phyloP scores from a whole-genome alignment of 2,888 invertebrate species.

The Uloborus plumipes region DNA sequence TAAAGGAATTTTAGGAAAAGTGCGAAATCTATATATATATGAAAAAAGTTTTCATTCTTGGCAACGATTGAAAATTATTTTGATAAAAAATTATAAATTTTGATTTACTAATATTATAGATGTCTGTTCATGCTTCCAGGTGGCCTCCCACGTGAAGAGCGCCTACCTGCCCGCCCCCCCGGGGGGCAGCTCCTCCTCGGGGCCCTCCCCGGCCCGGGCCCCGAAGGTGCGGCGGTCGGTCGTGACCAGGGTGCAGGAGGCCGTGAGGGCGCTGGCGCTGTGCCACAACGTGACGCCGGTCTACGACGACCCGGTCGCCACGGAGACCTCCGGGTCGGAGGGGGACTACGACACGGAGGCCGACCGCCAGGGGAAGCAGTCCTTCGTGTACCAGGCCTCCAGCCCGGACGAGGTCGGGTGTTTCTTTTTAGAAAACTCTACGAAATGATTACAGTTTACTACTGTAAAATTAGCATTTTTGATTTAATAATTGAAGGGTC shows the following conservation, averaged over 20 bases:
- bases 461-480: too few species aligned
- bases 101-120: too few species aligned
- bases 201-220: conserved; percentile 65
- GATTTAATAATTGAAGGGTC: too few species aligned
- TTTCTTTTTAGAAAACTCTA: too few species aligned
- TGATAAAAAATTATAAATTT: too few species aligned
- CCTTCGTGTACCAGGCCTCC: conserved; percentile 78
- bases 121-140: conserved; percentile 69
- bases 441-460: too few species aligned
- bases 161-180: conserved; percentile 70
- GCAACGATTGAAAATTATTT: too few species aligned
- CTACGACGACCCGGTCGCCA: conserved; percentile 76
- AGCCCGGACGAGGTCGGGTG: conserved; percentile 80
- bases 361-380: conserved; percentile 67
- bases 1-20: too few species aligned
- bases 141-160: conserved; percentile 73
- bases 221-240: conserved; percentile 78
- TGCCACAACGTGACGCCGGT: conserved; percentile 99
- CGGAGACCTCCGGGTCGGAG: conserved; percentile 3
- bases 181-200: conserved; percentile 20
- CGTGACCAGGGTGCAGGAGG: conserved; percentile 85
- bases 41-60: too few species aligned
- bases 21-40: too few species aligned
- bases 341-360: conserved; percentile 47
- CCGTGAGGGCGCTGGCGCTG: conserved; percentile 92